These are phyloP conservation scores for Ardeotis arabs DNA, from an alignment of 2,113 vertebrate genomes.

Conservation along the genomic window DNA sequence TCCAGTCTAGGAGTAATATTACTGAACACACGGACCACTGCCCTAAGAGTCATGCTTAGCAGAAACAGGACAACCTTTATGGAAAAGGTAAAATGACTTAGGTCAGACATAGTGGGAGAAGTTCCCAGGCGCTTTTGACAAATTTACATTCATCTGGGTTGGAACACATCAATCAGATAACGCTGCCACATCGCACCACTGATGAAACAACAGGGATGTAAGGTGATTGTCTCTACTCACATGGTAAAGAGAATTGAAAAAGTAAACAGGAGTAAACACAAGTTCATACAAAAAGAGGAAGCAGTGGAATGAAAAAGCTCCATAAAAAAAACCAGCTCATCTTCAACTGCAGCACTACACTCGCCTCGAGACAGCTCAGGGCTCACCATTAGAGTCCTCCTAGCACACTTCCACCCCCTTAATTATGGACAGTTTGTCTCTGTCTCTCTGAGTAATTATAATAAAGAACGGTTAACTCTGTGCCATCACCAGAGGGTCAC, in stretches of 20 bases:
- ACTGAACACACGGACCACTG: background rate
- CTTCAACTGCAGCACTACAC: background rate
- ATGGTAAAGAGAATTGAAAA: background rate
- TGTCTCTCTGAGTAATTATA: background rate
- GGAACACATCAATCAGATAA: background rate
- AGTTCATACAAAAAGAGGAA: background rate
- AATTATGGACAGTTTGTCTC: background rate
- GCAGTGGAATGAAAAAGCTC: background rate
- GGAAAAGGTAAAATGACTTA: background rate
- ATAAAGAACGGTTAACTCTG: background rate
- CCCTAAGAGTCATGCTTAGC: background rate
- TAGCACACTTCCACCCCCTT: background rate
- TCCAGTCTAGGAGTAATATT: background rate
- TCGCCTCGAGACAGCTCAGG: background rate
- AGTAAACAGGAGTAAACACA: background rate
- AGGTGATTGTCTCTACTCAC: background rate
- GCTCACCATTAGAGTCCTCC: background rate
- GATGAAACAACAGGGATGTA: background rate
- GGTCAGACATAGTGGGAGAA: background rate
- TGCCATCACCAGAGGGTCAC: background rate
- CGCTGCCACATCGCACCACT: accelerated
- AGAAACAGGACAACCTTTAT: background rate
- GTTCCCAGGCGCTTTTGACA: background rate
- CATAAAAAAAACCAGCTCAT: background rate
- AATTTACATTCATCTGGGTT: accelerated